Evolutionary conservation across 2,888 invertebrate species (phyloP).

Genomic region (Sinotaia quadrata): DNA sequence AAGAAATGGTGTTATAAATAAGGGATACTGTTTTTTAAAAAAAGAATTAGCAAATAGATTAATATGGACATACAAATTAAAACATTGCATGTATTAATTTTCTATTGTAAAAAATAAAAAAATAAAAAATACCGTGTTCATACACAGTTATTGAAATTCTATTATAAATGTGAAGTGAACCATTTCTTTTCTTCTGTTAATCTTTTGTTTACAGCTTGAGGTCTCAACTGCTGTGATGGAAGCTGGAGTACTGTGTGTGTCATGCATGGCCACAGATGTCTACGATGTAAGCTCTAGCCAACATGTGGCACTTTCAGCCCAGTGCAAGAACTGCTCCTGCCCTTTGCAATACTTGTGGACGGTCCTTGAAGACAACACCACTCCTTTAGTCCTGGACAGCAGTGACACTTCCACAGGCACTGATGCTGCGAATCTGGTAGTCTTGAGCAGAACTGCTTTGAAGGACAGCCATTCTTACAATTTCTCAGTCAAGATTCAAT

Average conservation of each 20-base stretch:
- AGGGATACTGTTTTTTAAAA: too few species aligned
- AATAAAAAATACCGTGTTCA: too few species aligned
- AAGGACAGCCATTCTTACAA: slow-evolving; percentile 39
- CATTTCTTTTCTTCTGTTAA: slow-evolving; percentile 1
- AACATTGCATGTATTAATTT: too few species aligned
- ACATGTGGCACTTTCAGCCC: slow-evolving; percentile 43
- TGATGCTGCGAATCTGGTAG: slow-evolving; percentile 42
- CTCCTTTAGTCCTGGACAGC: slow-evolving; percentile 22
- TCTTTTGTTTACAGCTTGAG: slow-evolving; percentile 31
- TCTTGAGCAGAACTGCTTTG: slow-evolving; percentile 39
- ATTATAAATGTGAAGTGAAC: too few species aligned
- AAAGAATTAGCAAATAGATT: too few species aligned
- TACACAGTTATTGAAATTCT: too few species aligned
- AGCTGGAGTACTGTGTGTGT: slow-evolving; percentile 45
- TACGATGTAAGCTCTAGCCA: slow-evolving; percentile 42
- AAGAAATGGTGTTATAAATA: too few species aligned
- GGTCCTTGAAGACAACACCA: slow-evolving; percentile 25
- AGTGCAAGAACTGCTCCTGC: slow-evolving; percentile 47
- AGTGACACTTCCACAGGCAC: slow-evolving; percentile 38
- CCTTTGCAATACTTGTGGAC: slow-evolving; percentile 45
- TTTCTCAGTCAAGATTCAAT: slow-evolving; percentile 38
- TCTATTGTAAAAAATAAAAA: too few species aligned
- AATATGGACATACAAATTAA: too few species aligned
- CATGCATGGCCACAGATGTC: slow-evolving; percentile 44
- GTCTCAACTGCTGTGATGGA: slow-evolving; percentile 40